phyloP scores from a whole-genome alignment of 2,888 invertebrate genomes.

The Habrosyne pyritoides region DNA sequence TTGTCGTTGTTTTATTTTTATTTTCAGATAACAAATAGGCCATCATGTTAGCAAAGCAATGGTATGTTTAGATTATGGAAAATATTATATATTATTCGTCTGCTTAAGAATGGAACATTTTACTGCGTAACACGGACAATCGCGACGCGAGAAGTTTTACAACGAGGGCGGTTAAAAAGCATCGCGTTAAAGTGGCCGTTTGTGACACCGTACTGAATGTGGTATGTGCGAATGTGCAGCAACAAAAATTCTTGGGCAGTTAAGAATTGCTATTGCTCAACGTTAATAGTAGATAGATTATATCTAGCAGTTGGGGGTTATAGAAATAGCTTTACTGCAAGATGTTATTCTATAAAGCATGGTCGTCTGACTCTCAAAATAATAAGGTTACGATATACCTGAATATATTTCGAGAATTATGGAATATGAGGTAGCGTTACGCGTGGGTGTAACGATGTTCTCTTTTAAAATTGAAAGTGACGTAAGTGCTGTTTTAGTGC shows the following conservation, averaged over 20 bases:
- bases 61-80: conserved; percentile 57
- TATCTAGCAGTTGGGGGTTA: no score
- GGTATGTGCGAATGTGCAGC: conserved; percentile 5
- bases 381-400: background rate
- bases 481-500: conserved; percentile 83
- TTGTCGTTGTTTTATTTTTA: no score
- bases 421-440: conserved; percentile 38
- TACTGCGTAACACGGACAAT: conserved; percentile 82
- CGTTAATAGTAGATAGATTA: no score
- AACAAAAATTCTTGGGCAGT: background rate
- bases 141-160: conserved; percentile 73
- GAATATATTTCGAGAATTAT: background rate
- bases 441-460: conserved; percentile 59
- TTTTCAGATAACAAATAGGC: background rate
- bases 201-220: conserved; percentile 47
- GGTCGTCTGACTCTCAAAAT: background rate
- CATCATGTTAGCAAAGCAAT: background rate
- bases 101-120: conserved; percentile 68
- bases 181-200: conserved; percentile 58
- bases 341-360: background rate
- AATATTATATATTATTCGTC: conserved; percentile 63
- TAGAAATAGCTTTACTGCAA: no score
- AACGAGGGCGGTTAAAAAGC: conserved; percentile 77
- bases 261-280: background rate
- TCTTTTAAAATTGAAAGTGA: conserved; percentile 83